Base-by-base conservation (phyloP, 2,888 invertebrate genomes). In the Eudasyphora cyanicolor region DNA sequence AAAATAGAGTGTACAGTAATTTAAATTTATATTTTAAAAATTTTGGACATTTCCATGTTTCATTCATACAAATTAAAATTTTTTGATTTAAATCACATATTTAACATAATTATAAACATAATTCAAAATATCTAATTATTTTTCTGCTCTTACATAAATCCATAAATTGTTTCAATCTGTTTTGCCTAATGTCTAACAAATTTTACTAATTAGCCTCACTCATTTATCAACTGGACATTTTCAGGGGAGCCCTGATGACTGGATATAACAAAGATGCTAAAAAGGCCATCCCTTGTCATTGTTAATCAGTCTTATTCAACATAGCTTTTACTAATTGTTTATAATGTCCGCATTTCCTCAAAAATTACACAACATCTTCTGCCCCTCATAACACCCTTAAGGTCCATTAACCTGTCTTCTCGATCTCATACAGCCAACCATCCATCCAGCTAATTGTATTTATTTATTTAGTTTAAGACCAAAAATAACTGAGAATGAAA, bases 401-500 rank as follows among this genome's bases (percentile, higher is more conserved):
- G 38, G 64, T 8, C 64, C 38, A 51, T 51, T 51, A 51, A 21
- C 62, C 32, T 32, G 32, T 2, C 62, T 6, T 24, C 51, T 4
- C 24, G 12, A 8, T 2, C 1, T 27, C 54, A 14, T n/a, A 4
- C 12, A n/a, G 29, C 10, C n/a, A 29, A 29, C 29, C 62, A 62
- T 51, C 76, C n/a, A n/a, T 27, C 42, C 54, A 60, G 78, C 79
- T 79, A 82, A 82, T 82, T 79, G 73, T 51, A 32, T 79, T 32
- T 79, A 69, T 32, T 70, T 64, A 54, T 32, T 77, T 69, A 3
- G n/a, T 67, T 29, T 57, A 5, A 42, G 57, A 60, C 74, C 74
- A 60, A 75, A 69, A 70, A 27, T 60, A 57, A 73, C 71, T 73
- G 57, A 73, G 60, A 85, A 84, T 84, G 86, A 76, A 86, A 86